Evolutionary conservation across 2,888 invertebrate species (phyloP).

Genomic region (Epistrophella euchroma): DNA sequence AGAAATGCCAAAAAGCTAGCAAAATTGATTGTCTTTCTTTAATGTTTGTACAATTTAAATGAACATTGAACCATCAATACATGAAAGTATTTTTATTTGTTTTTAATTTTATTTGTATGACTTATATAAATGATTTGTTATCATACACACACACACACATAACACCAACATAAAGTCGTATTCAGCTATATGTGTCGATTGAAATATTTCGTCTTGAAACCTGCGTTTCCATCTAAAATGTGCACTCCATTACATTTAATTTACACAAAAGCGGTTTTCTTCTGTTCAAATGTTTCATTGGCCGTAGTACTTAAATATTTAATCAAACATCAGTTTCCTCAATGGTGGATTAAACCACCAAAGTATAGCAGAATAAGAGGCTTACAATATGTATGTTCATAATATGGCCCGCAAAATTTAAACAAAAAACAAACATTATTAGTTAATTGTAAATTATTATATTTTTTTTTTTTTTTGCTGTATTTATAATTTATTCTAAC

Average conservation of each 20-base stretch:
- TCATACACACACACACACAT: slow-evolving; percentile 11
- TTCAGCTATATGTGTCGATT: slow-evolving; percentile 9
- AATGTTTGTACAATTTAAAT: slow-evolving; percentile 21
- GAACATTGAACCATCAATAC: slow-evolving; percentile 40
- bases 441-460: slow-evolving; percentile 53
- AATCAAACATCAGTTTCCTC: not conserved
- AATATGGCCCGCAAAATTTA: slow-evolving; percentile 39
- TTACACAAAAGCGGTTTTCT: no score
- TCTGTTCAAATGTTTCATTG: not conserved
- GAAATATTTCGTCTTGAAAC: not conserved
- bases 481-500: slow-evolving; percentile 59
- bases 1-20: slow-evolving; percentile 83
- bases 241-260: not conserved
- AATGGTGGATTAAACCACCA: not conserved
- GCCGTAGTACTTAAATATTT: not conserved
- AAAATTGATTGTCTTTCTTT: slow-evolving; percentile 46
- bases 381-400: slow-evolving; percentile 1
- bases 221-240: not conserved
- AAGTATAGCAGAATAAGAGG: slow-evolving; percentile 6
- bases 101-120: slow-evolving; percentile 28
- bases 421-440: slow-evolving; percentile 30
- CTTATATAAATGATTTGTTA: slow-evolving; percentile 18
- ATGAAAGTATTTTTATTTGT: slow-evolving; percentile 56
- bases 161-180: slow-evolving; percentile 17
- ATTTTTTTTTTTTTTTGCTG: slow-evolving; percentile 50